Conservation (phyloP, 2,113 vertebrate genomes). For the Tachysurus vachellii region DNA sequence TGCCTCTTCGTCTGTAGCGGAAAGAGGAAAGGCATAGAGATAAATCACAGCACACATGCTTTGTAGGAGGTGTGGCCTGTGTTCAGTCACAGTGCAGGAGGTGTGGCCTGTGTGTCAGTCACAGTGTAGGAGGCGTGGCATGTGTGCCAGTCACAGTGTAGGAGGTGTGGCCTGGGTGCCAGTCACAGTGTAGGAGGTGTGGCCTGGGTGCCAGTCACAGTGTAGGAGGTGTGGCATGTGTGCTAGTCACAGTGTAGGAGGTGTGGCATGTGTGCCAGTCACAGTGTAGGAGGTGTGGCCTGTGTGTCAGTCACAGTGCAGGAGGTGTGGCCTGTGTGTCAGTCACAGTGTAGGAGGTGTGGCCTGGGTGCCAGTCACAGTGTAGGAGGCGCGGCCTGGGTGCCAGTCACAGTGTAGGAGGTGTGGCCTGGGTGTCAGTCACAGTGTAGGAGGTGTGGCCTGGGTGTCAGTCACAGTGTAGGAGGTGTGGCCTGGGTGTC, state of each 20-base stretch:
- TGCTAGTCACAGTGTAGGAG: not conserved
- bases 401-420: no score
- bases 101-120: no score
- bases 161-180: not conserved
- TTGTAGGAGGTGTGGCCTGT: not conserved
- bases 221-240: not conserved
- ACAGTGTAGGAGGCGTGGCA: not conserved
- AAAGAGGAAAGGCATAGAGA: not conserved
- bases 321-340: not conserved
- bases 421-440: not conserved
- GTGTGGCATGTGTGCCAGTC: not conserved
- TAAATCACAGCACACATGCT: not conserved
- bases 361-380: no score
- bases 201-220: not conserved
- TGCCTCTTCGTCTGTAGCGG: slow-evolving; percentile 71
- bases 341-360: not conserved
- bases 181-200: not conserved
- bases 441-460: not conserved
- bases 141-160: not conserved
- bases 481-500: no score
- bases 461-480: no score
- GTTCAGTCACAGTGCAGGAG: not conserved
- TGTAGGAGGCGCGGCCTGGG: not conserved
- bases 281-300: not conserved
- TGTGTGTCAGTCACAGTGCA: not conserved